phyloP scores from a whole-genome alignment of 2,113 vertebrate genomes.

The Monopterus albus region DNA sequence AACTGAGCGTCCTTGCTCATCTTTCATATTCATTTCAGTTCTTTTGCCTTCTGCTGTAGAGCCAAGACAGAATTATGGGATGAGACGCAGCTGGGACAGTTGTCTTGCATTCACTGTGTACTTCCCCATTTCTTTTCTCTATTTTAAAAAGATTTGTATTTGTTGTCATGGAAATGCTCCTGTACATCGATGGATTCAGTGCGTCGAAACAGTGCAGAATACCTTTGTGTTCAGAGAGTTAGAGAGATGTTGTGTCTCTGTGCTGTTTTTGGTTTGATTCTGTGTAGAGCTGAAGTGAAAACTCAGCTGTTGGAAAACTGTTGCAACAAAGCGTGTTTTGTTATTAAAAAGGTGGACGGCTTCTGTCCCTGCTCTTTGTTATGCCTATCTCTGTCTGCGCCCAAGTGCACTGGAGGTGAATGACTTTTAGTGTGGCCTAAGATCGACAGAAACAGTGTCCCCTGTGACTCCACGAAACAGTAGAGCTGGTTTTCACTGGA shows the following conservation, averaged over 20 bases:
- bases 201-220: not conserved
- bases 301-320: not conserved
- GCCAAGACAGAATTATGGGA: not conserved
- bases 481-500: too few species aligned
- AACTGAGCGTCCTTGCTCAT: too few species aligned
- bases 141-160: not conserved
- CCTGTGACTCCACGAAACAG: too few species aligned
- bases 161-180: not conserved
- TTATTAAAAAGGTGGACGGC: slow-evolving; percentile 5
- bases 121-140: not conserved
- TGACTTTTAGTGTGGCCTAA: too few species aligned
- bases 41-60: slow-evolving; percentile 6
- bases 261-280: not conserved
- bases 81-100: not conserved
- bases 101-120: fast-evolving
- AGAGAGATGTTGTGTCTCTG: not conserved
- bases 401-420: too few species aligned
- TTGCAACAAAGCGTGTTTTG: not conserved
- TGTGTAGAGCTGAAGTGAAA: not conserved
- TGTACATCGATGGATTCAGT: not conserved
- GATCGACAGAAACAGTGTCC: too few species aligned
- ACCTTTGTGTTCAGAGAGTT: not conserved
- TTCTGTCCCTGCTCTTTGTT: not conserved
- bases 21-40: not conserved
- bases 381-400: too few species aligned